Conservation (phyloP, 92 coral and sea anemone species). For the Scolanthus callimorphus region DNA sequence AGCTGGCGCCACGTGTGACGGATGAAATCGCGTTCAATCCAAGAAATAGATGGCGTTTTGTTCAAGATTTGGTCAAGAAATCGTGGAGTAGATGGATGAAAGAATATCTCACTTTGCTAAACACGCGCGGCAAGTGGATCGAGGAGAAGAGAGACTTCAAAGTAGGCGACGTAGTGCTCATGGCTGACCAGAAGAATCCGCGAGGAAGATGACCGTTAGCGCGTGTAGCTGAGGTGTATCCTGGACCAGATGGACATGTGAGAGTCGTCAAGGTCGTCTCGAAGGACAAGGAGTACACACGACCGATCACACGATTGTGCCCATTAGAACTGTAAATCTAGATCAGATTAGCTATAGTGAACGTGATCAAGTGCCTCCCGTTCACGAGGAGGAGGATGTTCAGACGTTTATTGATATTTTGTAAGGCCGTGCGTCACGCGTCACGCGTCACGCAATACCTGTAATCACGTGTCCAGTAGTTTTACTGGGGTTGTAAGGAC, state of each 20-base stretch:
- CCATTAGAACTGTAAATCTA: slow-evolving; percentile 3
- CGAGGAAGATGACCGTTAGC: neutral
- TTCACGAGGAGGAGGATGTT: too few species aligned
- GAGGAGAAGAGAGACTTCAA: slow-evolving; percentile 16
- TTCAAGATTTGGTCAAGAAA: neutral
- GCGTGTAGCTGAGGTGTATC: slow-evolving; percentile 3
- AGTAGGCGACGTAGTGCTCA: slow-evolving; percentile 8
- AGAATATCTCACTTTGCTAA: slow-evolving; percentile 7
- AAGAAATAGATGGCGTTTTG: slow-evolving; percentile 6
- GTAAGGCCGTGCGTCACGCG: too few species aligned
- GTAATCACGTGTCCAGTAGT: too few species aligned
- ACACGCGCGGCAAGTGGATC: too few species aligned
- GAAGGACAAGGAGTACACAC: slow-evolving; percentile 1
- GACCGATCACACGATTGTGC: slow-evolving; percentile 2
- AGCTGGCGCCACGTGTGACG: slow-evolving; percentile 11
- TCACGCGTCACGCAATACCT: too few species aligned
- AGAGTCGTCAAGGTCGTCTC: slow-evolving; percentile 9
- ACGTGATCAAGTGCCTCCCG: too few species aligned
- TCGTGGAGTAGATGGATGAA: slow-evolving; percentile 1
- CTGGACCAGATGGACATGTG: slow-evolving; percentile 12
- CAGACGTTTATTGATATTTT: too few species aligned
- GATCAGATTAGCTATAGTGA: too few species aligned
- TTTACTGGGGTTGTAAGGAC: too few species aligned
- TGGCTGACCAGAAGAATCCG: slow-evolving; percentile 2
- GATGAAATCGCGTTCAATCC: slow-evolving; percentile 10